Conservation (phyloP, 2,888 invertebrate species). For the Nysson spinosus region DNA sequence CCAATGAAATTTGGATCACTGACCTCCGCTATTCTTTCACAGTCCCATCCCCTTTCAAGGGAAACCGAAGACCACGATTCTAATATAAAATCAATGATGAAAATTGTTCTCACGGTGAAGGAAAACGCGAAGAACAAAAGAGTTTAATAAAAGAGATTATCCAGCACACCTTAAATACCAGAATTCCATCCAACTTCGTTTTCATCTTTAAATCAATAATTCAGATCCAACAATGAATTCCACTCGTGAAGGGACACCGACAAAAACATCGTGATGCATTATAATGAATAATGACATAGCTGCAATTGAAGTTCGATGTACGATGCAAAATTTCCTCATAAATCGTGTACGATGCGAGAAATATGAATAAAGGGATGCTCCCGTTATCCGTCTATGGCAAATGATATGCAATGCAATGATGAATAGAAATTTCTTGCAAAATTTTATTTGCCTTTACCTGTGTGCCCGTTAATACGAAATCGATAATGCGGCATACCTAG, state of each 20-base stretch:
- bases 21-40: background rate
- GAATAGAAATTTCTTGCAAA: conserved; percentile 1
- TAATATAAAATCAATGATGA: conserved; percentile 25
- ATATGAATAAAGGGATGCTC: too few species aligned
- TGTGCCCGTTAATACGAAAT: conserved; percentile 50
- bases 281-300: too few species aligned
- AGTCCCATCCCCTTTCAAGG: too few species aligned
- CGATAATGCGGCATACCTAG: conserved; percentile 33
- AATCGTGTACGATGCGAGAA: too few species aligned
- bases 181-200: background rate
- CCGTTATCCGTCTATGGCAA: background rate
- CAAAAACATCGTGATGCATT: too few species aligned
- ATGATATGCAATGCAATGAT: background rate
- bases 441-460: conserved; percentile 16
- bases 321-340: background rate
- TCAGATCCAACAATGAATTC: conserved; percentile 13
- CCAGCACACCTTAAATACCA: background rate
- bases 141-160: background rate
- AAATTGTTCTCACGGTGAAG: background rate
- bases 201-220: too few species aligned
- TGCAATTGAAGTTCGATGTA: too few species aligned
- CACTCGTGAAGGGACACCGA: too few species aligned
- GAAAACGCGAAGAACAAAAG: background rate
- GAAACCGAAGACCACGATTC: background rate
- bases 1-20: conserved; percentile 12